These are phyloP conservation scores for Solen grandis DNA, from an alignment of 1,140 invertebrate species.

Conservation along the genomic window DNA sequence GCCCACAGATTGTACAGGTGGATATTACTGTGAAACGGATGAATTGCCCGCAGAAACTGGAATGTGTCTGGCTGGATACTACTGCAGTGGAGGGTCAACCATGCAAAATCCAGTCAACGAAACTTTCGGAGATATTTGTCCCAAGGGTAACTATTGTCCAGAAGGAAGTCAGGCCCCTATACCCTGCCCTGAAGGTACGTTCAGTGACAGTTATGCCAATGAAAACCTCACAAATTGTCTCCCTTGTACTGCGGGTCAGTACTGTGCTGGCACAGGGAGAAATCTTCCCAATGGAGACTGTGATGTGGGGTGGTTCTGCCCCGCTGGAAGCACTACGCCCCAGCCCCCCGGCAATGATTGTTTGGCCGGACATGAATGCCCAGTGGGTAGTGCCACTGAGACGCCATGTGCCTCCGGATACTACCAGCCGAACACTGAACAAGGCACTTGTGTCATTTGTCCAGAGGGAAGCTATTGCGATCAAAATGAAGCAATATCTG, in stretches of 20 bases:
- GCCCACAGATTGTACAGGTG: constrained; percentile 70
- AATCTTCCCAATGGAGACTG: constrained; percentile 72
- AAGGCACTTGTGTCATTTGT: constrained; percentile 72
- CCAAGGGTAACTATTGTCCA: constrained; percentile 78
- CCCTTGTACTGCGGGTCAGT: constrained; percentile 76
- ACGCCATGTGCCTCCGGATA: constrained; percentile 74
- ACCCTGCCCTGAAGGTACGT: constrained; percentile 71
- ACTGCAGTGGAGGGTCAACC: constrained; percentile 72
- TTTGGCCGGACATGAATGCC: constrained; percentile 76
- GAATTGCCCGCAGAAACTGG: constrained; percentile 70
- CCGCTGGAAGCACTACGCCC: constrained; percentile 73
- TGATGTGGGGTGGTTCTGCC: constrained; percentile 78
- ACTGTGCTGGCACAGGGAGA: constrained; percentile 74
- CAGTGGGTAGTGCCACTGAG: constrained; percentile 71
- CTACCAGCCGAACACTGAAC: constrained; percentile 72
- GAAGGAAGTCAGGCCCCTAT: constrained; percentile 67
- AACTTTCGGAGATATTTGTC: constrained; percentile 76
- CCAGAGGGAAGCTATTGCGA: constrained; percentile 77
- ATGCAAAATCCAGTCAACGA: constrained; percentile 75
- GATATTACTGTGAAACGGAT: constrained; percentile 75
- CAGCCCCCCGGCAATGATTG: constrained; percentile 77
- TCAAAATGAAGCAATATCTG: constrained; percentile 76
- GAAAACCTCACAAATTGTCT: constrained; percentile 75
- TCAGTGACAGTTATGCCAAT: constrained; percentile 69
- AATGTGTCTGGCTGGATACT: constrained; percentile 74